Evolutionary conservation across 2,797 vertebrate genomes (phyloP).

Genomic region (Coregonus suidteri): DNA sequence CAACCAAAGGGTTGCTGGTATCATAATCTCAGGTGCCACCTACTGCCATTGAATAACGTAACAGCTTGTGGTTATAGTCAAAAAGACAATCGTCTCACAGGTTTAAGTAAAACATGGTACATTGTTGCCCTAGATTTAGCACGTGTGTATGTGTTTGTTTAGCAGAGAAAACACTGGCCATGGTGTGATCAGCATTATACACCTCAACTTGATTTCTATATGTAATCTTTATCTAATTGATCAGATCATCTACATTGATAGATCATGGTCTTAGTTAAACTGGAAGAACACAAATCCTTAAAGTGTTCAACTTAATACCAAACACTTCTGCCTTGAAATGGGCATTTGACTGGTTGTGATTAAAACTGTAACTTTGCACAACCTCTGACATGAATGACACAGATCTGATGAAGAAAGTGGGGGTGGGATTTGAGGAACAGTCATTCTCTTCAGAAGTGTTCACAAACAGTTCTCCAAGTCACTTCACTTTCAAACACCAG

Average conservation of each 20-base stretch:
- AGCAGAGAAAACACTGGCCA: no score
- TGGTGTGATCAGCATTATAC: no score
- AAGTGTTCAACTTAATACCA: background rate
- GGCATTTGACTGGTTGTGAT: background rate
- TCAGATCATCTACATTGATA: no score
- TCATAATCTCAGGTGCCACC: background rate
- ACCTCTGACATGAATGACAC: background rate
- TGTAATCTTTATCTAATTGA: no score
- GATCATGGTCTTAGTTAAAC: background rate
- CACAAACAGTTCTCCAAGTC: background rate
- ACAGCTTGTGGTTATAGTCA: background rate
- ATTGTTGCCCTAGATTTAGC: no score
- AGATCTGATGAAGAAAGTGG: background rate
- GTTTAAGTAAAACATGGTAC: background rate
- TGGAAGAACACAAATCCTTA: background rate
- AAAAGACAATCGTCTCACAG: background rate
- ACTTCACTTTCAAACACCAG: constrained; percentile 11
- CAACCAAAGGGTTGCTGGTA: background rate
- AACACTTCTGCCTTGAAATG: background rate
- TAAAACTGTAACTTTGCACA: background rate
- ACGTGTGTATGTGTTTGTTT: no score
- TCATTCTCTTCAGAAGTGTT: constrained; percentile 8
- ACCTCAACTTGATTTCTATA: no score
- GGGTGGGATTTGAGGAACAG: constrained; percentile 17
- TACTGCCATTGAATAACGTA: background rate